phyloP scores from a whole-genome alignment of 2,797 vertebrate genomes.

The Aplochiton taeniatus region DNA sequence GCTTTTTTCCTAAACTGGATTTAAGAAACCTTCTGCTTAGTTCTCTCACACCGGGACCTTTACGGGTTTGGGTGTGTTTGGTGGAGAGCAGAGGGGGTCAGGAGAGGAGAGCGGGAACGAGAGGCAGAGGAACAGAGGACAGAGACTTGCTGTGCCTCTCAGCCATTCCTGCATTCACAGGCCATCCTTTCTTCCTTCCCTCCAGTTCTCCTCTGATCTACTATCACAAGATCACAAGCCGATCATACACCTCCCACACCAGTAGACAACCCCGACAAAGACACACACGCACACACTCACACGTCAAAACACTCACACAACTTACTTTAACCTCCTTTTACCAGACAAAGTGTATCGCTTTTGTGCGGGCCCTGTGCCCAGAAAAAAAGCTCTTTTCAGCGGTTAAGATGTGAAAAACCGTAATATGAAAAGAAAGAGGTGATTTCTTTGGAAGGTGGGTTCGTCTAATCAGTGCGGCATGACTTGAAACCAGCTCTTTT shows the following conservation, averaged over 20 bases:
- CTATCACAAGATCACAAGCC: conserved; percentile 48
- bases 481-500: conserved; percentile 35
- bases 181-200: conserved; percentile 15
- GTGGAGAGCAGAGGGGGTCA: conserved; percentile 6
- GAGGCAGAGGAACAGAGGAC: conserved; percentile 14
- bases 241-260: conserved; percentile 39
- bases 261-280: conserved; percentile 11
- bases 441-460: conserved; percentile 12
- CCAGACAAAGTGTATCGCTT: background rate
- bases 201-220: conserved; percentile 28
- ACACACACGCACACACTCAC: conserved; percentile 7
- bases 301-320: conserved; percentile 1
- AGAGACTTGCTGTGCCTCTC: conserved; percentile 11
- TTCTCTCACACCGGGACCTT: background rate
- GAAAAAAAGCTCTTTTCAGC: background rate
- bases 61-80: conserved; percentile 17
- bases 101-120: background rate
- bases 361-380: background rate
- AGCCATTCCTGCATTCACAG: conserved; percentile 30
- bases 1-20: conserved; percentile 11
- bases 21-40: conserved; percentile 6
- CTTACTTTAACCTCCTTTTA: background rate
- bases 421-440: background rate
- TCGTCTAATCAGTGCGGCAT: conserved; percentile 37
- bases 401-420: background rate